These are phyloP conservation scores for Coecobrya sp. DNA, from an alignment of 2,888 invertebrate species.

Conservation along the genomic window DNA sequence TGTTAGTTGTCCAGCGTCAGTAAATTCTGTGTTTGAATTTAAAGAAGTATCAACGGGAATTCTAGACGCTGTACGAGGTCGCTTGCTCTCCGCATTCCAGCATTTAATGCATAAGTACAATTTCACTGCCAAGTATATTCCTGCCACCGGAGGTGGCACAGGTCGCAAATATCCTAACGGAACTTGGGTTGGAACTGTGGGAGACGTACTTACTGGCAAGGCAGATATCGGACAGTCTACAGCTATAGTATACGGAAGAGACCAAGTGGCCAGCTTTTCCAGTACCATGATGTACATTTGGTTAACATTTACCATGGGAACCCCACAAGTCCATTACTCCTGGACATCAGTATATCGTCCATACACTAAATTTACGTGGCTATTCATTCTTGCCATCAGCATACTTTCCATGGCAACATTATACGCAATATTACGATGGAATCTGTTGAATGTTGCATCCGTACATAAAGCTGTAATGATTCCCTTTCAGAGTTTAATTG, in stretches of 20 bases:
- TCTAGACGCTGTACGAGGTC: neutral
- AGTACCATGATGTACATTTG: slow-evolving; percentile 62
- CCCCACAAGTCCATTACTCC: slow-evolving; percentile 49
- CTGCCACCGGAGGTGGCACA: slow-evolving; percentile 59
- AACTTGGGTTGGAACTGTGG: slow-evolving; percentile 79
- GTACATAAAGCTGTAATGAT: neutral
- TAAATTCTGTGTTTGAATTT: neutral
- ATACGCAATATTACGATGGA: neutral
- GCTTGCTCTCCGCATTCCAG: neutral
- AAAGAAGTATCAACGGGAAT: neutral
- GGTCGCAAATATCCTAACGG: slow-evolving; percentile 55
- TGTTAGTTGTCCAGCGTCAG: slow-evolving; percentile 48
- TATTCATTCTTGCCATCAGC: neutral
- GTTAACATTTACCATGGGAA: slow-evolving; percentile 67
- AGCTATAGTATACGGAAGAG: slow-evolving; percentile 39
- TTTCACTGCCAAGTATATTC: slow-evolving; percentile 65
- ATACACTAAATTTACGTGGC: neutral
- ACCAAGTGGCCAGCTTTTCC: slow-evolving; percentile 59
- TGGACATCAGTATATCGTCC: slow-evolving; percentile 81
- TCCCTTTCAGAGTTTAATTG: neutral
- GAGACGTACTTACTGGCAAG: slow-evolving; percentile 66
- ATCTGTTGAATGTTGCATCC: neutral
- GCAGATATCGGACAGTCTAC: slow-evolving; percentile 72
- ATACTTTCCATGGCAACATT: neutral
- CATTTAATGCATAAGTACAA: slow-evolving; percentile 60